Percentiles rank a stretch among this genome's conserved stretches.
phyloP scores from a whole-genome alignment of 2,797 vertebrate genomes.

The Takifugu ocellatus region DNA sequence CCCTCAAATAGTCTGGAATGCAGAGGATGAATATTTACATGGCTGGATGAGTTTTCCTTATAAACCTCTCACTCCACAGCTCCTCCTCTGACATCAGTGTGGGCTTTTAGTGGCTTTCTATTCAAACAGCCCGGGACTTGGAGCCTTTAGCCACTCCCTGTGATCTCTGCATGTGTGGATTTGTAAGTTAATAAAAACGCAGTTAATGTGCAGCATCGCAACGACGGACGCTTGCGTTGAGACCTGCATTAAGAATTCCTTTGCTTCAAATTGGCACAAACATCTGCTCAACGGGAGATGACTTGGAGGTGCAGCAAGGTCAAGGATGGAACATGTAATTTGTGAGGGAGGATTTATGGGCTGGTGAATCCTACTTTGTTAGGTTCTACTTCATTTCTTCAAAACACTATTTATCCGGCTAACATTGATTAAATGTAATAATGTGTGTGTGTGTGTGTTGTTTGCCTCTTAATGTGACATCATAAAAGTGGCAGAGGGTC shows the following conservation, averaged over 20 bases:
- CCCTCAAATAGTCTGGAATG: constrained; percentile 42
- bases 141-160: constrained; percentile 5
- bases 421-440: too few species aligned
- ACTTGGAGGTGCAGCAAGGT: constrained; percentile 27
- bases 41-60: constrained; percentile 40
- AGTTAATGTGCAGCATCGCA: constrained; percentile 4
- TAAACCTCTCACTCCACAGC: constrained; percentile 43
- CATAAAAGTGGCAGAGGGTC: too few species aligned
- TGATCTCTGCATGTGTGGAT: constrained; percentile 21
- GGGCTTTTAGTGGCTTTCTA: constrained; percentile 22
- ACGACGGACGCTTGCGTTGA: constrained; percentile 15
- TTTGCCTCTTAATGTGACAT: too few species aligned
- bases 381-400: background rate
- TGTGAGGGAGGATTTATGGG: constrained; percentile 30
- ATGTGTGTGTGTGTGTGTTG: too few species aligned
- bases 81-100: constrained; percentile 1
- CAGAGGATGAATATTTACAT: constrained; percentile 48
- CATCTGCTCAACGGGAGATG: constrained; percentile 37
- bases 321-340: constrained; percentile 35
- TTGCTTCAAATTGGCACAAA: constrained; percentile 38
- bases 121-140: constrained; percentile 24
- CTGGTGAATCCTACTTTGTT: constrained; percentile 1
- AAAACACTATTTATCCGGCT: background rate
- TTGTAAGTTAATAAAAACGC: constrained; percentile 17
- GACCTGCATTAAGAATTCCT: constrained; percentile 48